These are phyloP conservation scores for Nomada hirtipes DNA, from an alignment of 2,888 invertebrate genomes.

Conservation along the genomic window DNA sequence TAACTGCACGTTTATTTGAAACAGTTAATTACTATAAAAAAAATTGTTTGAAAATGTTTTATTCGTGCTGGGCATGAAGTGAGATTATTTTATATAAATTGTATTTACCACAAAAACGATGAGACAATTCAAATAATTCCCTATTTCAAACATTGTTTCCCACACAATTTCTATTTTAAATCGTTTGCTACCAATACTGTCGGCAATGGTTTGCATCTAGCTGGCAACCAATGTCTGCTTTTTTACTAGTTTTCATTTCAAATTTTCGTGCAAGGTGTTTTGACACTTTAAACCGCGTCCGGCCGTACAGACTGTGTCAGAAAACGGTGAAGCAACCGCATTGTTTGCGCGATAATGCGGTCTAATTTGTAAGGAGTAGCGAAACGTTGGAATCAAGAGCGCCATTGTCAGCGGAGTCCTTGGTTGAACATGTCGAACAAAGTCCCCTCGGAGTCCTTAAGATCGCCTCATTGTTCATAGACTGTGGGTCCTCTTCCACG, in stretches of 20 bases:
- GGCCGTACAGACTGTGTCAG: not conserved
- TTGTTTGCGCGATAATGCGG: conserved; percentile 48
- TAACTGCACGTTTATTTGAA: too few species aligned
- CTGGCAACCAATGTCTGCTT: not conserved
- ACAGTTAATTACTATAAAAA: too few species aligned
- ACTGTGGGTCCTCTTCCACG: conserved; percentile 42
- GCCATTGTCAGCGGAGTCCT: conserved; percentile 37
- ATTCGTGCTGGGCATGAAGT: too few species aligned
- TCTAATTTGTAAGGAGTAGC: conserved; percentile 51
- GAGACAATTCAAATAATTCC: not conserved
- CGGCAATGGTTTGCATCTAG: too few species aligned
- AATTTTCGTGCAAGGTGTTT: conserved; percentile 9
- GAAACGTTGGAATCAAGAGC: conserved; percentile 48
- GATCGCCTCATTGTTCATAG: conserved; percentile 56
- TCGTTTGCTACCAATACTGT: too few species aligned
- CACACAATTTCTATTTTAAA: too few species aligned
- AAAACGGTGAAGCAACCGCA: conserved; percentile 32
- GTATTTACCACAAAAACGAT: not conserved
- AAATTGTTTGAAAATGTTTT: too few species aligned
- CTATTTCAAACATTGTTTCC: too few species aligned
- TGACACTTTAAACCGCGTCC: not conserved
- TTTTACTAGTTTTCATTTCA: not conserved
- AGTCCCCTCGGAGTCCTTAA: conserved; percentile 47
- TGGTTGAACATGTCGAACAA: conserved; percentile 51
- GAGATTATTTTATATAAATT: too few species aligned